Percentiles rank a stretch among this genome's conserved stretches.
Conservation (phyloP, 2,113 vertebrate genomes). For the Balaeniceps rex region DNA sequence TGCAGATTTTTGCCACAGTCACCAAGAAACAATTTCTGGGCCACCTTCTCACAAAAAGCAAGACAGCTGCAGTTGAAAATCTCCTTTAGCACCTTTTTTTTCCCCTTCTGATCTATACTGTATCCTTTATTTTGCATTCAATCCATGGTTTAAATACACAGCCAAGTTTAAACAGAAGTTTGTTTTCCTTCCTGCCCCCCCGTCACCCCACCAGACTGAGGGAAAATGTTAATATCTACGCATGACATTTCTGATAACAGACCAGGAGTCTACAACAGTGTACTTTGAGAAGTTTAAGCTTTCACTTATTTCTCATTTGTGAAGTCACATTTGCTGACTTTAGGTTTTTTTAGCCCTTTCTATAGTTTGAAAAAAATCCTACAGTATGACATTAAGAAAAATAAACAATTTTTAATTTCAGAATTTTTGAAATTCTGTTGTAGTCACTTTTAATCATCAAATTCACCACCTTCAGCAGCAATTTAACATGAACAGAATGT, state of each 20-base stretch:
- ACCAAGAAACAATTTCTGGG: not conserved
- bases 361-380: slow-evolving; percentile 28
- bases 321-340: slow-evolving; percentile 49
- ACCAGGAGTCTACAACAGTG: not conserved
- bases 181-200: not conserved
- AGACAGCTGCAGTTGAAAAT: not conserved
- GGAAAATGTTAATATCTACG: not conserved
- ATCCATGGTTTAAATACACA: not conserved
- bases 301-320: slow-evolving; percentile 61
- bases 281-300: slow-evolving; percentile 14
- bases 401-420: not conserved
- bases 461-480: not conserved
- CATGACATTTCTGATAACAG: not conserved
- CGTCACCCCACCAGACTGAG: not conserved
- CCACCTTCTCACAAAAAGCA: not conserved
- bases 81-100: not conserved
- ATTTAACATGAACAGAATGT: not conserved
- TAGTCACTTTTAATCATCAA: slow-evolving; percentile 29
- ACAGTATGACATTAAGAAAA: not conserved
- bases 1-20: not conserved
- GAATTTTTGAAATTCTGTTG: not conserved
- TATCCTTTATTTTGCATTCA: not conserved
- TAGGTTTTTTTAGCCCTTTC: slow-evolving; percentile 18
- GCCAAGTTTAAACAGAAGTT: not conserved
- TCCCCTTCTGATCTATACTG: not conserved